Conservation (phyloP, 2,888 invertebrate genomes). For the Falcaria lacertinaria region DNA sequence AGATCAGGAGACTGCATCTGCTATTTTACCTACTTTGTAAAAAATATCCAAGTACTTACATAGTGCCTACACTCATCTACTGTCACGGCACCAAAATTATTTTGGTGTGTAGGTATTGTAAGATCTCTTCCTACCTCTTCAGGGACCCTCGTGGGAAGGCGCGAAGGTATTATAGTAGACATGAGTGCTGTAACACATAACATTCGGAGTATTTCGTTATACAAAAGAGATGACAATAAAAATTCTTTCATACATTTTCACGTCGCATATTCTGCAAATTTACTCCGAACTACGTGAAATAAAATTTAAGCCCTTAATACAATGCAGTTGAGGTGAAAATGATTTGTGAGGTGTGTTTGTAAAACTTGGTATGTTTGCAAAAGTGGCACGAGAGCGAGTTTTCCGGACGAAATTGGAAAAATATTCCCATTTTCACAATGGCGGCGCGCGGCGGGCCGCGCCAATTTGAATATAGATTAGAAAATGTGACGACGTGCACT, state of each 20-base stretch:
- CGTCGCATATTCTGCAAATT: slow-evolving; percentile 32
- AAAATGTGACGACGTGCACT: slow-evolving; percentile 72
- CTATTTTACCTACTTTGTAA: no score
- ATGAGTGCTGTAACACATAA: no score
- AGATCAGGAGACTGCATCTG: no score
- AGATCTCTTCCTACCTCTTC: no score
- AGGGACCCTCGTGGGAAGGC: no score
- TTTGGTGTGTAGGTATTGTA: no score
- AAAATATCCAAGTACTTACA: no score
- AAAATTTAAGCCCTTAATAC: slow-evolving; percentile 1
- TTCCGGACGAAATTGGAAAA: slow-evolving; percentile 74
- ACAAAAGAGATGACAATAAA: slow-evolving; percentile 46
- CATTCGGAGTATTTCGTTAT: slow-evolving; percentile 34
- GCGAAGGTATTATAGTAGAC: no score
- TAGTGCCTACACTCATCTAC: no score
- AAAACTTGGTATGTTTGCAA: slow-evolving; percentile 34
- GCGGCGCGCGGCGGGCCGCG: slow-evolving; percentile 49
- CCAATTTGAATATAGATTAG: slow-evolving; percentile 79
- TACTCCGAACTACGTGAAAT: slow-evolving; percentile 6
- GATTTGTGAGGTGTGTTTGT: background rate
- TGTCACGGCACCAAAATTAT: no score
- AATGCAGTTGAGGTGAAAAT: slow-evolving; percentile 18
- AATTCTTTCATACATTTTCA: slow-evolving; percentile 42
- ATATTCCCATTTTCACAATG: slow-evolving; percentile 71
- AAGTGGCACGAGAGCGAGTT: slow-evolving; percentile 50